phyloP scores from a whole-genome alignment of 2,888 invertebrate genomes.

The Dolomedes plantarius region DNA sequence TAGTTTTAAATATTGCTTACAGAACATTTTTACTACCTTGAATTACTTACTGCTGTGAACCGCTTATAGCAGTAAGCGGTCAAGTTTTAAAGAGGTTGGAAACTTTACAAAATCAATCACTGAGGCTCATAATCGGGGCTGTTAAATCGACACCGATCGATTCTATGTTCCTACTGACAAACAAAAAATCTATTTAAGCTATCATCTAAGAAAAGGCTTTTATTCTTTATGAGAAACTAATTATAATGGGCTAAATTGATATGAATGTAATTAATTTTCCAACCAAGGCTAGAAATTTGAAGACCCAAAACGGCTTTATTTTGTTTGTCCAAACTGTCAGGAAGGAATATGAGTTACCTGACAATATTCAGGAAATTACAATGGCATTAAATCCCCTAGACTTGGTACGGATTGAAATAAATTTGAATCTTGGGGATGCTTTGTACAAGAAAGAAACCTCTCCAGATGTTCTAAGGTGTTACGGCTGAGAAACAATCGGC shows the following conservation, averaged over 20 bases:
- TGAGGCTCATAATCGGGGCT: too few relatives aligned
- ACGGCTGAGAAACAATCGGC: background rate
- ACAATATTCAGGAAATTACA: too few relatives aligned
- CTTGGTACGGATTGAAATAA: too few relatives aligned
- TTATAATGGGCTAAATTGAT: too few relatives aligned
- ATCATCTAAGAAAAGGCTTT: background rate
- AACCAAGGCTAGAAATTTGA: too few relatives aligned
- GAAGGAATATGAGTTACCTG: too few relatives aligned
- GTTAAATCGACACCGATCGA: too few relatives aligned
- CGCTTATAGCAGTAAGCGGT: background rate
- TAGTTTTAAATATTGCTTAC: background rate
- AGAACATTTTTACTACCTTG: conserved; percentile 14
- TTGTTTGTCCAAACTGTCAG: background rate
- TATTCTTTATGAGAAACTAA: background rate
- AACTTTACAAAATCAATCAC: too few relatives aligned
- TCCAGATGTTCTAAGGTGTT: background rate
- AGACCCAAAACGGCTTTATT: too few relatives aligned
- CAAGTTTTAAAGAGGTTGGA: background rate
- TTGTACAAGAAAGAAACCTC: background rate
- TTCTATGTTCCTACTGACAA: too few relatives aligned
- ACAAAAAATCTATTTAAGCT: background rate
- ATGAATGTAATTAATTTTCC: too few relatives aligned
- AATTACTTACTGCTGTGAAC: background rate
- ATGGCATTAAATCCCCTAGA: too few relatives aligned
- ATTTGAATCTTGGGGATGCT: background rate